Base-by-base conservation (phyloP, 2,888 invertebrate species). In the Sepioteuthis lessoniana region DNA sequence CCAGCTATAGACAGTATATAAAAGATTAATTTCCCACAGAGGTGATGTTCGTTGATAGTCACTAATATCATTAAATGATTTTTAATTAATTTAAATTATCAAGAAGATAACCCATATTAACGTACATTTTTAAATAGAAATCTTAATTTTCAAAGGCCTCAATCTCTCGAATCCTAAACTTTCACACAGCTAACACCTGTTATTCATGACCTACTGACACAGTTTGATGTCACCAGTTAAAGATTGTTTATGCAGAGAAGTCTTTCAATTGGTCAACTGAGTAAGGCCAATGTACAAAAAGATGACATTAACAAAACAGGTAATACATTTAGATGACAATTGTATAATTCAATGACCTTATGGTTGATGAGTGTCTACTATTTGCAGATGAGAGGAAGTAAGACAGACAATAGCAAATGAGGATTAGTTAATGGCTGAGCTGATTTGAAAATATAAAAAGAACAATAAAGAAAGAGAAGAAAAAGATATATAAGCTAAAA, bases 141-240 rank as follows among this genome's bases (percentile, higher is more conserved):
- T 47, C 47, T 47, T 19, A 47, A 47, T 19, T 47, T 47, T 4
- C 47, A 47, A 47, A 47, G 19, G 25, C 25, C 21, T 55, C 55
- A 55, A 25, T 55, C 55, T 55, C 55, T 55, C 55, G 25, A 25
- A 55, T 55, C n/a, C 10, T n/a, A 76, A 76, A 76, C 31, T 19
- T n/a, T 76, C 76, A n/a, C 76, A 76, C 76, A 76, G n/a, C 76
- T n/a, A 31, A 76, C 76, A n/a, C 76, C 76, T 76, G 76, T 76
- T 76, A 76, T 16, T 19, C 31, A 31, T 76, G n/a, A n/a, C n/a
- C 76, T 76, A 76, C n/a, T 76, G 76, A 8, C 76, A n/a, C 31
- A n/a, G 76, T 76, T 76, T n/a, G 10, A n/a, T 8, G n/a, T n/a
- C n/a, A 76, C n/a, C 76, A 76, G 10, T 76, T 76, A n/a, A 76